Conservation (phyloP, 2,888 invertebrate species). For the Acrobasis consociella region DNA sequence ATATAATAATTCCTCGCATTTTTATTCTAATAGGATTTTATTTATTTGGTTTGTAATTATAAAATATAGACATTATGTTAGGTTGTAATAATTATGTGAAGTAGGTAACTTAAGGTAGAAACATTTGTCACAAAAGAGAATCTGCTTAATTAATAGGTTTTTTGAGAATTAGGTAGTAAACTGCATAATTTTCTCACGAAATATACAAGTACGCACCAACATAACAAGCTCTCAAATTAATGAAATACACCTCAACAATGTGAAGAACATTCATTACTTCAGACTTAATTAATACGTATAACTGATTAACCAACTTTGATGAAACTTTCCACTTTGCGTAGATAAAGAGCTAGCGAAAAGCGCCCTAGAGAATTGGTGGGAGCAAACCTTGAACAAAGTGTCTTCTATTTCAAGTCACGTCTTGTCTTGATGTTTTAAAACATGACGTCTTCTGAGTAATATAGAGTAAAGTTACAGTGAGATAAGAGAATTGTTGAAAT, state of each 20-base stretch:
- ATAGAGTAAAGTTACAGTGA: conserved; percentile 13
- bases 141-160: no score
- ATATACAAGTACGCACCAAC: background rate
- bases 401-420: conserved; percentile 28
- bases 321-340: conserved; percentile 51
- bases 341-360: conserved; percentile 25
- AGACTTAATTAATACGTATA: conserved; percentile 53
- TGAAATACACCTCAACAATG: conserved; percentile 23
- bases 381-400: conserved; percentile 26
- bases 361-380: conserved; percentile 30
- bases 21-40: no score
- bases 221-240: conserved; percentile 16
- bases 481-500: conserved; percentile 19
- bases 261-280: conserved; percentile 35
- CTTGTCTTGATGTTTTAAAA: conserved; percentile 24
- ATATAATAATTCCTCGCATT: no score
- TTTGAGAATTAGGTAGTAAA: no score
- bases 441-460: conserved; percentile 20
- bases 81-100: no score
- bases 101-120: no score
- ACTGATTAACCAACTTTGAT: conserved; percentile 55
- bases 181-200: background rate
- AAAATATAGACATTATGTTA: no score
- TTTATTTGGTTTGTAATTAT: no score
- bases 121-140: no score